Evolutionary conservation across 2,888 invertebrate genomes (phyloP).

Genomic region (Sinotaia quadrata): DNA sequence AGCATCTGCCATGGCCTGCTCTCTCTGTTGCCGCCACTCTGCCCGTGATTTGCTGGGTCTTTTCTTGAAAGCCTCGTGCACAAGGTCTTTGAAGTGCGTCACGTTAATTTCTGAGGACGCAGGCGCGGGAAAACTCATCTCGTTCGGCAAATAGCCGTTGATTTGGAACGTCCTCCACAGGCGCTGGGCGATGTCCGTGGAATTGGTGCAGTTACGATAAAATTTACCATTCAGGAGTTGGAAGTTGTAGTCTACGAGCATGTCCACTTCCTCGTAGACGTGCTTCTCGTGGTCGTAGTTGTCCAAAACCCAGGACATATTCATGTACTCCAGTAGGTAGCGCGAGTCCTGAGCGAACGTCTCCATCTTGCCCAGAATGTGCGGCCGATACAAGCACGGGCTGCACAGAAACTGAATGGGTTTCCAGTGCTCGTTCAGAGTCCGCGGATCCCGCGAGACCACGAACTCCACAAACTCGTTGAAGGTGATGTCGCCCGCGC

Average conservation of each 20-base stretch:
- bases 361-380: constrained; percentile 38
- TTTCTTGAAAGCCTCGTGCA: constrained; percentile 3
- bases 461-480: constrained; percentile 28
- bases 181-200: constrained; percentile 9
- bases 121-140: constrained; percentile 11
- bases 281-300: constrained; percentile 19
- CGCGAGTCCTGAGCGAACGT: constrained; percentile 31
- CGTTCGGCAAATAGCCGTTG: constrained; percentile 29
- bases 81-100: constrained; percentile 8
- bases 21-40: constrained; percentile 20
- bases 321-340: constrained; percentile 21
- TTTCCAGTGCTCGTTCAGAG: constrained; percentile 38
- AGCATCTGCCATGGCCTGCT: constrained; percentile 26
- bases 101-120: not conserved
- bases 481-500: constrained; percentile 28
- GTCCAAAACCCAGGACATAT: constrained; percentile 22
- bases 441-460: not conserved
- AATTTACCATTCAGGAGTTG: constrained; percentile 8
- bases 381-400: constrained; percentile 33
- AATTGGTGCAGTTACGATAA: constrained; percentile 16
- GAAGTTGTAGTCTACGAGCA: constrained; percentile 31
- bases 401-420: constrained; percentile 34
- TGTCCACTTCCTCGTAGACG: constrained; percentile 26
- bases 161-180: constrained; percentile 33
- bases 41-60: constrained; percentile 5